These are phyloP conservation scores for Smithornis capensis DNA, from an alignment of 2,113 vertebrate genomes.

Conservation along the genomic window DNA sequence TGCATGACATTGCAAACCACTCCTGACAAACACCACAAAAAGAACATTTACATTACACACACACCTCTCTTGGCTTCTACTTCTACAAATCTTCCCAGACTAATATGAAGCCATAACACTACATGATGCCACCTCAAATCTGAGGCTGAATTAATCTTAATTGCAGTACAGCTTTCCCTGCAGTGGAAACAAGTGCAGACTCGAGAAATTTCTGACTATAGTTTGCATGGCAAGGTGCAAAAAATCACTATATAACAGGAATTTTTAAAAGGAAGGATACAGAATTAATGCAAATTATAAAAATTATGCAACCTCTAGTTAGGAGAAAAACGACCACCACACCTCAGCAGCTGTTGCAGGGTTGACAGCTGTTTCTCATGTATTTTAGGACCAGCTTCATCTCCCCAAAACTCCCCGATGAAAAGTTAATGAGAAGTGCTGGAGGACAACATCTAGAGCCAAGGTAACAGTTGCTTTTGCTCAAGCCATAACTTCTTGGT, in stretches of 20 bases:
- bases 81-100: neutral
- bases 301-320: neutral
- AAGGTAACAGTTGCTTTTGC: neutral
- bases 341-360: neutral
- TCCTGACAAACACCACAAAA: neutral
- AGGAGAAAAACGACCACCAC: neutral
- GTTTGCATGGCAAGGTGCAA: neutral
- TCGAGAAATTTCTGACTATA: neutral
- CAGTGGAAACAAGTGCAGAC: neutral
- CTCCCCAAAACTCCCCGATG: neutral
- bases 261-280: neutral
- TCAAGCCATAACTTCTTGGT: neutral
- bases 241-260: neutral
- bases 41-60: rapidly evolving
- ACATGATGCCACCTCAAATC: neutral
- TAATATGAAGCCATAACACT: neutral
- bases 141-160: neutral
- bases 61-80: neutral
- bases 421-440: neutral
- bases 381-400: neutral
- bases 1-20: rapidly evolving
- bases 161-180: neutral
- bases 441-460: neutral
- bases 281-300: neutral
- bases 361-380: neutral